phyloP scores from a whole-genome alignment of 2,113 vertebrate species.

The Engraulis encrasicolus region DNA sequence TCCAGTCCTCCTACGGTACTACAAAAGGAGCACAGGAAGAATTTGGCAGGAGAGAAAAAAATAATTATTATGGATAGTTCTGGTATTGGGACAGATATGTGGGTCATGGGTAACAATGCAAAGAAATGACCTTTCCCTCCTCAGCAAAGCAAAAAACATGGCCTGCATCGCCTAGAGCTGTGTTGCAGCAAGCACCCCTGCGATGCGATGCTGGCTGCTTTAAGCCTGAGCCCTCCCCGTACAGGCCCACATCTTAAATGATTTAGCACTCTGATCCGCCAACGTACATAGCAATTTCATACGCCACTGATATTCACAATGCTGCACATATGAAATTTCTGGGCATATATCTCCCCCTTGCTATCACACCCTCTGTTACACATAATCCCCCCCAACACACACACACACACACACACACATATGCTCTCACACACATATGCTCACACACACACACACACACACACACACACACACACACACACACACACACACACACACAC shows the following conservation, averaged over 20 bases:
- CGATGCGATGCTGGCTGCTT: neutral
- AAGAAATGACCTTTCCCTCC: slow-evolving; percentile 59
- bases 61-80: slow-evolving; percentile 68
- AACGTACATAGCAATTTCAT: slow-evolving; percentile 79
- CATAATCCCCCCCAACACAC: slow-evolving; percentile 34
- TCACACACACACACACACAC: slow-evolving; percentile 38
- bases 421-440: slow-evolving; percentile 31
- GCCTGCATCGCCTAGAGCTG: slow-evolving; percentile 26
- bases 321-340: slow-evolving; percentile 67
- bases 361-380: slow-evolving; percentile 44
- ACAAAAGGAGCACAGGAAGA: slow-evolving; percentile 22
- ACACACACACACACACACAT: slow-evolving; percentile 43
- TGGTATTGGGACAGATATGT: slow-evolving; percentile 69
- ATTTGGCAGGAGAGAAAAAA: slow-evolving; percentile 64
- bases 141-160: slow-evolving; percentile 10
- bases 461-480: slow-evolving; percentile 64
- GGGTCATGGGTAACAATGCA: slow-evolving; percentile 75
- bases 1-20: slow-evolving; percentile 23
- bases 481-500: slow-evolving; percentile 39
- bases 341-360: slow-evolving; percentile 44
- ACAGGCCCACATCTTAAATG: slow-evolving; percentile 79
- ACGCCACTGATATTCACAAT: slow-evolving; percentile 71
- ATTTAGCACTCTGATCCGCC: slow-evolving; percentile 79
- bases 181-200: slow-evolving; percentile 9
- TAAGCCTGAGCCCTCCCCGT: slow-evolving; percentile 46